Evolutionary conservation across 2,888 invertebrate genomes (phyloP).

Genomic region (Caenorhabditis sp.): DNA sequence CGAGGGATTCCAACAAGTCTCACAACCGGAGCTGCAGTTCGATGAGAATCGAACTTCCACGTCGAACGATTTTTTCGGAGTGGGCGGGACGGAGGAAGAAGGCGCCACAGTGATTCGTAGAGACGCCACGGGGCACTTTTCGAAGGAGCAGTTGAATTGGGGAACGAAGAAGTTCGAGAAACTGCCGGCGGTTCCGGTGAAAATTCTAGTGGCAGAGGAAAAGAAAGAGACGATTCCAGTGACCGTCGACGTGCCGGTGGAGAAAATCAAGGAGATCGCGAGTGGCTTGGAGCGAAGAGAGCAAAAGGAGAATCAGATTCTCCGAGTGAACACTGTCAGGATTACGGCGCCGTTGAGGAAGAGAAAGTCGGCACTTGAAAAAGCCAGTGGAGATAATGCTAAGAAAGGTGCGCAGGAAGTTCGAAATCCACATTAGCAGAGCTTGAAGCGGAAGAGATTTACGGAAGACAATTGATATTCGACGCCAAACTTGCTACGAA

Average conservation of each 20-base stretch:
- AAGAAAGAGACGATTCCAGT: neutral
- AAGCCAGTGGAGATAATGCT: too few species aligned
- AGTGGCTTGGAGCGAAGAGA: neutral
- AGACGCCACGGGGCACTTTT: conserved; percentile 8
- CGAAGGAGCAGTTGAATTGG: conserved; percentile 20
- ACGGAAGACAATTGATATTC: too few species aligned
- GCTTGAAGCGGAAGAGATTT: too few species aligned
- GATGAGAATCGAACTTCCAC: neutral
- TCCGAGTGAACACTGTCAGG: too few species aligned
- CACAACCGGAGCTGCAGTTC: neutral
- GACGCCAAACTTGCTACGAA: too few species aligned
- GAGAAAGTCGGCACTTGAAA: neutral
- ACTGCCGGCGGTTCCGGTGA: conserved; percentile 17
- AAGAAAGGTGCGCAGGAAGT: neutral
- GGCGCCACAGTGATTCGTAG: conserved; percentile 18
- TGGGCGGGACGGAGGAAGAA: conserved; percentile 11
- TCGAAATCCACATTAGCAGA: too few species aligned
- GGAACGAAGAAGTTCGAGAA: neutral
- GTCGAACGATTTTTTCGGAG: neutral
- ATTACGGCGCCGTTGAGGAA: neutral
- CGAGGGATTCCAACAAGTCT: conserved; percentile 32
- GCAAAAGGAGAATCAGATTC: neutral
- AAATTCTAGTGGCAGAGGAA: neutral
- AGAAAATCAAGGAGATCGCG: neutral
- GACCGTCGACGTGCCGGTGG: neutral